Conservation (phyloP, 2,888 invertebrate species). For the Pandemis corylana region DNA sequence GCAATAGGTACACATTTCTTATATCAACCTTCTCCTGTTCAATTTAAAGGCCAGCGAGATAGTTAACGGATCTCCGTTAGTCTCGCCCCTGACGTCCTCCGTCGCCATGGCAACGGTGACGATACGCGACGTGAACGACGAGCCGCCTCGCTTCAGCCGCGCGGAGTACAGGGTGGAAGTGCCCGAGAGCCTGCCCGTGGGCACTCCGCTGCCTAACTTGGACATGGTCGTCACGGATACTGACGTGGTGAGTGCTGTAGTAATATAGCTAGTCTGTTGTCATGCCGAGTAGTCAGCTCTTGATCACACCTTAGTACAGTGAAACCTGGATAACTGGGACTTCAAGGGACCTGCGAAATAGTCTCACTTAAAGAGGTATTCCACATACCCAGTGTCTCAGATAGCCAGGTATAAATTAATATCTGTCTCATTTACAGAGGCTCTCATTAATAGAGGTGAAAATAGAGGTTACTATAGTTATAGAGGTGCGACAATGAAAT, state of each 20-base stretch:
- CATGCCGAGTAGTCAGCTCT: slow-evolving; percentile 58
- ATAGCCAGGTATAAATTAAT: too few species aligned
- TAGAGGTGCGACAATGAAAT: too few species aligned
- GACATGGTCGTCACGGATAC: slow-evolving; percentile 95
- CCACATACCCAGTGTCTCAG: too few species aligned
- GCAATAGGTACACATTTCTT: too few species aligned
- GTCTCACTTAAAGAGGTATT: too few species aligned
- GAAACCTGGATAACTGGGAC: too few species aligned
- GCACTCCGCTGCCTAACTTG: slow-evolving; percentile 91
- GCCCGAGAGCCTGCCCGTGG: slow-evolving; percentile 92
- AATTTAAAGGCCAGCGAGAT: slow-evolving; percentile 89
- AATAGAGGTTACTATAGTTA: too few species aligned
- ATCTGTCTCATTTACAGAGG: too few species aligned
- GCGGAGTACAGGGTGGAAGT: slow-evolving; percentile 92
- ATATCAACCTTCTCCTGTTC: neutral
- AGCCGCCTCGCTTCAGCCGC: slow-evolving; percentile 92
- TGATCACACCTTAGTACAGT: too few species aligned
- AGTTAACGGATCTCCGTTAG: slow-evolving; percentile 88
- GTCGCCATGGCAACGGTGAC: slow-evolving; percentile 91
- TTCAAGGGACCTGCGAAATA: too few species aligned
- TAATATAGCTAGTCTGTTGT: slow-evolving; percentile 78
- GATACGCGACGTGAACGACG: slow-evolving; percentile 95
- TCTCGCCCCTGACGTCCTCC: slow-evolving; percentile 88
- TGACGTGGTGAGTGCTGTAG: slow-evolving; percentile 88
- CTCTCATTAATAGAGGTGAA: too few species aligned